phyloP scores from a whole-genome alignment of 2,888 invertebrate species.

The Drosophila stalkeri region DNA sequence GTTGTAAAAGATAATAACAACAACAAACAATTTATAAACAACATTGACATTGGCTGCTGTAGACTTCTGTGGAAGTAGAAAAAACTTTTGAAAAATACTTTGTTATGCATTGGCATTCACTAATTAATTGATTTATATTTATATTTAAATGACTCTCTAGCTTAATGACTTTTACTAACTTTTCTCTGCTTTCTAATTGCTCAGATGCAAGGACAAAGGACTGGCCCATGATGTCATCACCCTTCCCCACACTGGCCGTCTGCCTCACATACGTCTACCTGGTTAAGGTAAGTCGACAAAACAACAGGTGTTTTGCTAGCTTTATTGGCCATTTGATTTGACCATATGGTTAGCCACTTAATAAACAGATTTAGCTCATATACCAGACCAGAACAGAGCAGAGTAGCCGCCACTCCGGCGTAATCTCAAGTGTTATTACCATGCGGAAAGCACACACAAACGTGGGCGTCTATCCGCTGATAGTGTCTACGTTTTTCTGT shows the following conservation, averaged over 20 bases:
- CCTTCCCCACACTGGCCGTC: slow-evolving; percentile 95
- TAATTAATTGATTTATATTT: background rate
- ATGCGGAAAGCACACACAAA: slow-evolving; percentile 37
- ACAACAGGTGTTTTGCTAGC: slow-evolving; percentile 19
- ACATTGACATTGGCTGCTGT: background rate
- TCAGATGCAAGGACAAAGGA: slow-evolving; percentile 94
- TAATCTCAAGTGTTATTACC: slow-evolving; percentile 58
- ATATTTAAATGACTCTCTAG: background rate
- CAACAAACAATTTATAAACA: background rate
- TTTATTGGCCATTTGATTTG: slow-evolving; percentile 12
- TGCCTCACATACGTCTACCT: slow-evolving; percentile 95
- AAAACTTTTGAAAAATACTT: background rate
- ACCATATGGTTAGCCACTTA: slow-evolving; percentile 8
- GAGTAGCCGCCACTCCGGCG: slow-evolving; percentile 3
- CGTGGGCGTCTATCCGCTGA: slow-evolving; percentile 36
- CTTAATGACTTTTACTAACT: background rate
- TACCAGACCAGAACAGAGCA: background rate
- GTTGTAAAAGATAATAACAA: background rate
- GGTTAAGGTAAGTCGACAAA: slow-evolving; percentile 89
- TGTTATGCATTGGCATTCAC: background rate
- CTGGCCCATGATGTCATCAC: slow-evolving; percentile 97
- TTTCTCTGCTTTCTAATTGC: slow-evolving; percentile 20
- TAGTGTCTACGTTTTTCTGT: slow-evolving; percentile 12
- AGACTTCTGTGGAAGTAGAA: background rate
- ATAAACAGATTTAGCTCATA: slow-evolving; percentile 43